Base-by-base conservation (phyloP, 2,113 vertebrate species). In the Vulpes ferrilata region DNA sequence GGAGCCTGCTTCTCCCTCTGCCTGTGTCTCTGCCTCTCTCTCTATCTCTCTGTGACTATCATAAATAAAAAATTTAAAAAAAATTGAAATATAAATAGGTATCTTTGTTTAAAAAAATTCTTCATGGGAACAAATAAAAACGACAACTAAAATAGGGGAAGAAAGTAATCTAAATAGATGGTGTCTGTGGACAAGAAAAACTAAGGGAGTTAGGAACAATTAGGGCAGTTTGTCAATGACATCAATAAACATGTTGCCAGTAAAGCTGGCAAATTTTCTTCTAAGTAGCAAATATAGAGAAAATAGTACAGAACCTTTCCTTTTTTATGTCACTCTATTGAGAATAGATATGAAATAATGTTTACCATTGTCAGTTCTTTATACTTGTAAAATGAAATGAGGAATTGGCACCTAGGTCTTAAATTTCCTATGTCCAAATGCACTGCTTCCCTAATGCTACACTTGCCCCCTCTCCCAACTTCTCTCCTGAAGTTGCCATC, bases 51-150 rank as follows among this genome's bases (percentile, higher is more conserved):
- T n/a, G n/a, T n/a, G n/a, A n/a, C n/a, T n/a, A n/a, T n/a, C n/a
- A n/a, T n/a, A n/a, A n/a, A n/a, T n/a, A n/a, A n/a, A n/a, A n/a
- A n/a, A n/a, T n/a, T n/a, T n/a, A n/a, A n/a, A n/a, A n/a, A n/a
- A n/a, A n/a, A n/a, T 80, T 96, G 30, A 95, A 92, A 78, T 69
- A 89, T 60, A 92, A 96, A 80, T 80, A 88, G 23, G 25, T 76
- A 27, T 96, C 25, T 51, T 64, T 94, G 38, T 22, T 94, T 55
- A 25, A 94, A 86, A 90, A 78, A 38, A 57, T 86, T 97, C 12
- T 51, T 80, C 74, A 57, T 1, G 51, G 80, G 53, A 96, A 6
- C 22, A 87, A 93, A 90, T 90, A 12, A 67, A 93, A 89, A 87
- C 30, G 53, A 69, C 22, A 87, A 76, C 11, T 92, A n/a, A 93